Evolutionary conservation across 37 sponge, comb jelly and placozoan species (phyloP), one percentile per base, ranked within the genome.

Genomic region (Bolinopsis microptera): DNA sequence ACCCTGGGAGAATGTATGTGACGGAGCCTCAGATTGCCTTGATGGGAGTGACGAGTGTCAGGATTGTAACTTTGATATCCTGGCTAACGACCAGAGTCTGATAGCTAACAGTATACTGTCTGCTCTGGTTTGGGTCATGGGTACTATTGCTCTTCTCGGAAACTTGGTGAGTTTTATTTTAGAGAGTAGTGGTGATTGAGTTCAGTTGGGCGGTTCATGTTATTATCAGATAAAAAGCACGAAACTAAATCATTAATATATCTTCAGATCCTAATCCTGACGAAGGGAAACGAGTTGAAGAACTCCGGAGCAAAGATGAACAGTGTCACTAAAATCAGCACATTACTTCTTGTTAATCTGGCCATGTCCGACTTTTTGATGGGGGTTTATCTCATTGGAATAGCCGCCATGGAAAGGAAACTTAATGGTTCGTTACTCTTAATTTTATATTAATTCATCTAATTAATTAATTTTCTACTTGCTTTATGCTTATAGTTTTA

Each of bases 1-100:
- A 80, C 35, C 35, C 22, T 80, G 82, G 82, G 82, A 80, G 82
- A 36, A 80, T 22, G 82, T 80, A 13, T 80, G 82, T 80, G 82
- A 80, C 37, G 82, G 38, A 22, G 82, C 82, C 9, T 3, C 35
- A 13, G 82, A 80, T 22, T 80, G 82, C 33, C 82, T 80, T 2
- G 82, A 80, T 35, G 82, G 82, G 22, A 36, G 38, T 33, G 82
- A 80, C 37, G 82, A 80, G 82, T 80, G 82, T 80, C 82, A 80
- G 82, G 22, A 80, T 22, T 80, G 82, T 37, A 80, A 34, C 82
- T 80, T 80, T 35, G 82, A 80, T 22, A 80, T 80, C 30, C 37
- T 80, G 38, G 82, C 82, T 21, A 80, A 80, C 38, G 82, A 80
- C 38, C 82, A 35, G 82, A 80, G 82, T 34, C 82, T 80, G 36